Conservation (phyloP, 2,113 vertebrate genomes). For the Sciurus niger region DNA sequence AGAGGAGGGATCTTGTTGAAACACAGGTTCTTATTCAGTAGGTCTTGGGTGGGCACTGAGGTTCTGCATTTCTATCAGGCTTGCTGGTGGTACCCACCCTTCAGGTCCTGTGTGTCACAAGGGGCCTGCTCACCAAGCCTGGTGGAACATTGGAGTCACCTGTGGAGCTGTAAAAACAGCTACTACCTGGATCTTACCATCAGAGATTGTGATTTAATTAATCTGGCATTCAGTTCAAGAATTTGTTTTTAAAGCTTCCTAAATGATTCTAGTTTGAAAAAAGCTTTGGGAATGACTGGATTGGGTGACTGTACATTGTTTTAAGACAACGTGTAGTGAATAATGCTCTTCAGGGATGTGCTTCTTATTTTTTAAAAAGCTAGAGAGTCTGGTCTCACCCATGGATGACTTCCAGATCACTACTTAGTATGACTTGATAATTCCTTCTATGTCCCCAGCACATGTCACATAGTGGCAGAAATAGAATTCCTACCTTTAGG, state of each 20-base stretch:
- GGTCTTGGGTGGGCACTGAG: not conserved
- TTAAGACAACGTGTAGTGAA: conserved; percentile 16
- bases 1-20: not conserved
- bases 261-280: conserved; percentile 31
- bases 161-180: not conserved
- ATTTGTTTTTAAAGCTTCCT: not conserved
- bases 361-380: not conserved
- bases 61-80: not conserved
- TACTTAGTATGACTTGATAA: not conserved
- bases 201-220: not conserved
- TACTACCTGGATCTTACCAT: not conserved
- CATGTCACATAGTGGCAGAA: not conserved
- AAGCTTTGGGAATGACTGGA: conserved; percentile 13
- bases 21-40: not conserved
- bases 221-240: not conserved
- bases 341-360: not conserved
- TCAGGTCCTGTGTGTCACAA: not conserved
- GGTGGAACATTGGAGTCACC: not conserved
- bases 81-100: not conserved
- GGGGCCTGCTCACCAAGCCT: not conserved
- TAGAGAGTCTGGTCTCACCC: not conserved
- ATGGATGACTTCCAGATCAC: conserved; percentile 3
- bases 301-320: not conserved
- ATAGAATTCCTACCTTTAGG: not conserved
- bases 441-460: not conserved